These are phyloP conservation scores for Drosophila macrothrix DNA, from an alignment of 2,888 invertebrate species.

Conservation along the genomic window DNA sequence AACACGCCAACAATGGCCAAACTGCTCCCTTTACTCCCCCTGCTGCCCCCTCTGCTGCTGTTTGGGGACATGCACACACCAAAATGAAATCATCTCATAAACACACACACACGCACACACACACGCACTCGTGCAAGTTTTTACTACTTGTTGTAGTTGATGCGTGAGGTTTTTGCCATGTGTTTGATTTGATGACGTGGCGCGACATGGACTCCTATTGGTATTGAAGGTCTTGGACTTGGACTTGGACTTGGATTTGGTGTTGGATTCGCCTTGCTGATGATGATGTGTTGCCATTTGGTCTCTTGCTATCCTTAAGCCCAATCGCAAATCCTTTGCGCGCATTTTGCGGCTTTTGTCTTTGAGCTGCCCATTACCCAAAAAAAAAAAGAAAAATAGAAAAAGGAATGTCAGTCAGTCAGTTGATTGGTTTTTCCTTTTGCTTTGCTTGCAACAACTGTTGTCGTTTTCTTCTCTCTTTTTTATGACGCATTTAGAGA, in stretches of 20 bases:
- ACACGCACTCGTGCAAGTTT: slow-evolving; percentile 45
- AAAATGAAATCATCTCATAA: slow-evolving; percentile 74
- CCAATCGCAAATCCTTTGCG: slow-evolving; percentile 67
- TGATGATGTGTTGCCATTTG: slow-evolving; percentile 67
- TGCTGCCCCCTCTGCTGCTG: slow-evolving; percentile 16
- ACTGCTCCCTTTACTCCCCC: slow-evolving; percentile 12
- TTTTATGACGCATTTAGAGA: slow-evolving; percentile 61
- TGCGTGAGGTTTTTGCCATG: slow-evolving; percentile 71
- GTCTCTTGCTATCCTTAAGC: slow-evolving; percentile 41
- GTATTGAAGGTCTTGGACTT: slow-evolving; percentile 26
- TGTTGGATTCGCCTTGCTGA: slow-evolving; percentile 5
- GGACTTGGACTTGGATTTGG: slow-evolving; percentile 16
- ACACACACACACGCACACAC: slow-evolving; percentile 43
- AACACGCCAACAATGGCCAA: slow-evolving; percentile 66
- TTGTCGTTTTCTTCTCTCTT: slow-evolving; percentile 28
- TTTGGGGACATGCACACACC: slow-evolving; percentile 52
- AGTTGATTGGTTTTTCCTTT: slow-evolving; percentile 56
- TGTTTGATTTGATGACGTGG: slow-evolving; percentile 73
- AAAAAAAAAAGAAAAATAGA: background rate
- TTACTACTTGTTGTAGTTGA: slow-evolving; percentile 72
- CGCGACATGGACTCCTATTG: slow-evolving; percentile 48
- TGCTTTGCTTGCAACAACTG: slow-evolving; percentile 54
- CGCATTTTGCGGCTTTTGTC: slow-evolving; percentile 60
- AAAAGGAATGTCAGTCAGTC: slow-evolving; percentile 13
- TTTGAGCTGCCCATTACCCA: slow-evolving; percentile 57